Conservation (phyloP, 2,113 vertebrate genomes). For the Microtus richardsoni region DNA sequence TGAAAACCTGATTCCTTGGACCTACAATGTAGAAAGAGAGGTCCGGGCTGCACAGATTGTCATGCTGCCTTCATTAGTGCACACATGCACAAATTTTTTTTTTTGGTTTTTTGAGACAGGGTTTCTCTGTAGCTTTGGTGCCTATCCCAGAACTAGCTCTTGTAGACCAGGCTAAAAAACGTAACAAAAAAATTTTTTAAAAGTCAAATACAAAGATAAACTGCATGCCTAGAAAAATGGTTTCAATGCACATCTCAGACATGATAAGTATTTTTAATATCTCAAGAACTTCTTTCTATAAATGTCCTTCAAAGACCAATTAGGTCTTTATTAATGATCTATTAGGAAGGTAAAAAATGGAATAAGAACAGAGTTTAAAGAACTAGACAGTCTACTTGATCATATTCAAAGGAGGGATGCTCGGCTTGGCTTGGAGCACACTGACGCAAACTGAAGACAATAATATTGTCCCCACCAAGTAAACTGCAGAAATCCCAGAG, state of each 20-base stretch:
- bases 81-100: neutral
- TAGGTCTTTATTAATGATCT: neutral
- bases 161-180: too few relatives aligned
- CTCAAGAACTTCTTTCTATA: neutral
- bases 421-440: neutral
- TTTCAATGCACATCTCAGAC: neutral
- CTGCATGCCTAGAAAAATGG: slow-evolving; percentile 22
- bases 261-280: slow-evolving; percentile 16
- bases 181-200: neutral
- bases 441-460: neutral
- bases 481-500: neutral
- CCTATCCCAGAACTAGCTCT: too few relatives aligned
- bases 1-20: neutral
- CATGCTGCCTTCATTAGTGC: neutral
- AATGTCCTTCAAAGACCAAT: neutral
- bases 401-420: neutral
- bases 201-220: neutral
- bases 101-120: too few relatives aligned
- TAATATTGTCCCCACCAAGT: neutral
- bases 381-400: neutral
- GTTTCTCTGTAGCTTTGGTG: too few relatives aligned
- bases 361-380: slow-evolving; percentile 8
- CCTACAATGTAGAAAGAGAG: too few relatives aligned
- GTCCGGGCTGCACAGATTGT: too few relatives aligned
- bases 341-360: slow-evolving; percentile 4